A percentile compares a stretch with the other conserved stretches of the same genome.
Evolutionary conservation across 2,797 vertebrate species (phyloP).

Genomic region (Gallirallus australis): DNA sequence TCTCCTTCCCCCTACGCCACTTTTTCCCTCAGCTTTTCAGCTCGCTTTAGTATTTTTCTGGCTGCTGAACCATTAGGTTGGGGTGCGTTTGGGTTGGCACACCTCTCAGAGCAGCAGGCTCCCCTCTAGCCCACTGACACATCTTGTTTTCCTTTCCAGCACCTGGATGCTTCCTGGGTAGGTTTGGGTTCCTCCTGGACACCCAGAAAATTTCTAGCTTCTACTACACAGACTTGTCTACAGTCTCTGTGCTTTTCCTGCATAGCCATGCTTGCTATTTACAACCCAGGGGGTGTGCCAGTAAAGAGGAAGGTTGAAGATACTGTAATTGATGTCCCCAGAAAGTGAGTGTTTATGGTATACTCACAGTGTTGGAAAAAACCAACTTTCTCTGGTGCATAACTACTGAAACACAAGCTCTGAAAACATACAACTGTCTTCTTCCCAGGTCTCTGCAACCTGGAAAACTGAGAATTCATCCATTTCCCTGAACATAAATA

Average conservation of each 20-base stretch:
- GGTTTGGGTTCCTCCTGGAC: not conserved
- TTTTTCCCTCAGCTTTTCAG: not conserved
- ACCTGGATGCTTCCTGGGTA: not conserved
- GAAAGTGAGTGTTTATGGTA: not conserved
- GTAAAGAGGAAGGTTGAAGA: not conserved
- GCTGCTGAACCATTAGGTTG: not conserved
- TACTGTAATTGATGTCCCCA: not conserved
- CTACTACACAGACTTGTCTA: not conserved
- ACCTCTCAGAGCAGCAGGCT: not conserved
- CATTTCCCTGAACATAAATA: not conserved
- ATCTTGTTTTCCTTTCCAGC: not conserved
- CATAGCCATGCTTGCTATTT: not conserved
- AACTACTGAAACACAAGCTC: not conserved
- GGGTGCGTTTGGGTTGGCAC: not conserved
- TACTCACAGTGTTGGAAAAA: not conserved
- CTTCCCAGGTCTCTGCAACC: not conserved
- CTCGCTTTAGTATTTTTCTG: not conserved
- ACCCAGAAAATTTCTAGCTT: not conserved
- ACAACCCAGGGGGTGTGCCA: not conserved
- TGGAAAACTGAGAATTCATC: not conserved
- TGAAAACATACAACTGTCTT: not conserved
- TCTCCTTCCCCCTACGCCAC: fast-evolving
- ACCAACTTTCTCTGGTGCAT: not conserved
- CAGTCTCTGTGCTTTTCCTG: not conserved
- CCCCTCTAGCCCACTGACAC: not conserved